Conservation (phyloP, 2,797 vertebrate species). For the Australoheros facetus region DNA sequence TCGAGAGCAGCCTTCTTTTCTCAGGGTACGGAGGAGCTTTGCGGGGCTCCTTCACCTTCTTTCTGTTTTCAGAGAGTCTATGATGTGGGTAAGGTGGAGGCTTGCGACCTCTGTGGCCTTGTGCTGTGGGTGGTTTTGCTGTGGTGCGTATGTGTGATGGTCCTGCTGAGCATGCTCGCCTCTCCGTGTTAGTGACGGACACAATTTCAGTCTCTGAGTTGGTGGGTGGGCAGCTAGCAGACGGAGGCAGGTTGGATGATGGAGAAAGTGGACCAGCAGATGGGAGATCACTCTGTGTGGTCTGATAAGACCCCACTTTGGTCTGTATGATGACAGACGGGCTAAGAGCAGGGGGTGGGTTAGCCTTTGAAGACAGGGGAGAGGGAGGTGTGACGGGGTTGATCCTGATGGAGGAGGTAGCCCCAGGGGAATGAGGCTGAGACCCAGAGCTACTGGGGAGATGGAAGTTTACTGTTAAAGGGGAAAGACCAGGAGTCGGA, state of each 20-base stretch:
- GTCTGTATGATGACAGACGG: conserved; percentile 68
- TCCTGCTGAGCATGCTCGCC: conserved; percentile 38
- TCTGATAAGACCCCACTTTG: conserved; percentile 53
- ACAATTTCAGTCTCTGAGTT: conserved; percentile 43
- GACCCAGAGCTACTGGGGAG: conserved; percentile 51
- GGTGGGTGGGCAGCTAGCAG: conserved; percentile 66
- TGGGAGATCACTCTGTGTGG: conserved; percentile 57
- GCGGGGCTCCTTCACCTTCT: conserved; percentile 69
- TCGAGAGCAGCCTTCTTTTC: conserved; percentile 81
- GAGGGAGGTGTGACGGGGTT: conserved; percentile 47
- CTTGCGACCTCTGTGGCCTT: conserved; percentile 68
- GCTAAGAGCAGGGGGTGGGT: conserved; percentile 51
- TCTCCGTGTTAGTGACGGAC: conserved; percentile 15
- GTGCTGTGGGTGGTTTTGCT: conserved; percentile 22
- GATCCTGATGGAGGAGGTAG: conserved; percentile 44
- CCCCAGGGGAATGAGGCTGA: conserved; percentile 53
- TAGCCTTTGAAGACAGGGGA: conserved; percentile 40
- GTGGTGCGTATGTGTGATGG: conserved; percentile 18
- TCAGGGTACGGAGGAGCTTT: conserved; percentile 79
- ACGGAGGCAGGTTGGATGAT: conserved; percentile 39
- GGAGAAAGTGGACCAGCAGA: conserved; percentile 48
- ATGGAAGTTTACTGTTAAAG: conserved; percentile 68
- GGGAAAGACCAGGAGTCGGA: conserved; percentile 74
- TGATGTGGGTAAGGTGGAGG: conserved; percentile 81
- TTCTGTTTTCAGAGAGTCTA: conserved; percentile 48